A percentile compares a stretch with the other conserved stretches of the same genome.
phyloP scores from a whole-genome alignment of 2,888 invertebrate genomes.

The Hydriomena furcata region DNA sequence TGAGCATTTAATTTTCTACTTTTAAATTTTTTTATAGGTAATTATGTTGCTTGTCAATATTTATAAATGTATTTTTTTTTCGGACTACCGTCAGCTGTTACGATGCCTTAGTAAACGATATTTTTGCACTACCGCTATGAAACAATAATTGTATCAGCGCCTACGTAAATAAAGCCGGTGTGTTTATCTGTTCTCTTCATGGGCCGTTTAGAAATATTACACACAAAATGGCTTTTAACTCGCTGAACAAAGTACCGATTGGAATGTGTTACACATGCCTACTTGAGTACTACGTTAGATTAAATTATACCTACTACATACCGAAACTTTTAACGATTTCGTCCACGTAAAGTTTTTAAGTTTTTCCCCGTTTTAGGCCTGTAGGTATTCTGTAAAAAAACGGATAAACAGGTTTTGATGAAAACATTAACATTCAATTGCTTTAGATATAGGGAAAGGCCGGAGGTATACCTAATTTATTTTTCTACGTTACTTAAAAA shows the following conservation, averaged over 20 bases:
- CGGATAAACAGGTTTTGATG: too few relatives aligned
- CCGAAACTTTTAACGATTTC: background rate
- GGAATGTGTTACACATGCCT: background rate
- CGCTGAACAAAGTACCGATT: background rate
- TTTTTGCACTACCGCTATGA: slow-evolving; percentile 1
- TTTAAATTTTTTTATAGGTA: too few relatives aligned
- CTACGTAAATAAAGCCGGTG: slow-evolving; percentile 35
- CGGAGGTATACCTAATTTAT: too few relatives aligned
- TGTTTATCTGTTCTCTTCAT: slow-evolving; percentile 39
- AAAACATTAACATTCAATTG: too few relatives aligned
- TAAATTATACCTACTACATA: background rate
- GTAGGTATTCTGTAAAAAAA: too few relatives aligned
- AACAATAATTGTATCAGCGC: slow-evolving; percentile 29
- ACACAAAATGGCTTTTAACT: slow-evolving; percentile 17
- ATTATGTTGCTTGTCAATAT: too few relatives aligned
- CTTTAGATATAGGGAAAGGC: too few relatives aligned
- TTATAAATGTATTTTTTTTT: too few relatives aligned
- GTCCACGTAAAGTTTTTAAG: too few relatives aligned
- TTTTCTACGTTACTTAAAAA: too few relatives aligned
- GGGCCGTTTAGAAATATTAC: slow-evolving; percentile 40
- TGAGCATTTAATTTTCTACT: too few relatives aligned
- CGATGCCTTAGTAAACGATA: background rate
- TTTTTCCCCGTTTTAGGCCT: too few relatives aligned
- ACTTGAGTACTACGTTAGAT: background rate
- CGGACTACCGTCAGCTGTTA: slow-evolving; percentile 33